Conservation (phyloP, 1,140 invertebrate genomes). For the Mylabris phalerata region DNA sequence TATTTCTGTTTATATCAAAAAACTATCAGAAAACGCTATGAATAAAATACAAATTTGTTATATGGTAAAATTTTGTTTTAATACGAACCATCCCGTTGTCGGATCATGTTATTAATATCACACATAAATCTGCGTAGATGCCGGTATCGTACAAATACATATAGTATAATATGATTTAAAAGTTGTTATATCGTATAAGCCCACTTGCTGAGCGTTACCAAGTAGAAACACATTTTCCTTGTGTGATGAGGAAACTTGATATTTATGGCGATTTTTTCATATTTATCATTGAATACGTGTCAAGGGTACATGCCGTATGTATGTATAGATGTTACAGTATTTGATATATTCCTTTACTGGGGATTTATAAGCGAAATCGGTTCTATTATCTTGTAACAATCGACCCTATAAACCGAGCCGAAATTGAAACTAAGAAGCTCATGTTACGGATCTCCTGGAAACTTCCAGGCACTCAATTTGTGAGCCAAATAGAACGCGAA, state of each 20-base stretch:
- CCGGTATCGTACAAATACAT: constrained; percentile 2
- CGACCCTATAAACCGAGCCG: too few species aligned
- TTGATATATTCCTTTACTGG: too few species aligned
- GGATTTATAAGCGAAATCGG: too few species aligned
- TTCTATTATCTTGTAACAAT: too few species aligned
- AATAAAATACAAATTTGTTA: constrained; percentile 26
- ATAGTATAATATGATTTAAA: too few species aligned
- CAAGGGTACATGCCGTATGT: too few species aligned
- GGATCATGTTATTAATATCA: constrained; percentile 13
- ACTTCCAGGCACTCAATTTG: too few species aligned
- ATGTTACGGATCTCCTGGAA: too few species aligned
- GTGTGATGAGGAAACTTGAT: neutral
- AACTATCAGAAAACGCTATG: constrained; percentile 18
- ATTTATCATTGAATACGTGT: too few species aligned
- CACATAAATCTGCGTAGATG: constrained; percentile 10
- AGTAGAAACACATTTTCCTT: constrained; percentile 1
- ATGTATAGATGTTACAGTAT: too few species aligned
- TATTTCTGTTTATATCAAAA: constrained; percentile 16
- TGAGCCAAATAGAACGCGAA: too few species aligned
- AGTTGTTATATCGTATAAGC: neutral
- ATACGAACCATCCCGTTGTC: constrained; percentile 4
- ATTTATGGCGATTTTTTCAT: constrained; percentile 2
- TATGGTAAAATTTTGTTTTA: constrained; percentile 16
- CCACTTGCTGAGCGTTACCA: constrained; percentile 7
- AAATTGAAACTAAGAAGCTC: too few species aligned